These are phyloP conservation scores for Calliphora vomitoria DNA, from an alignment of 2,888 invertebrate genomes.

Conservation along the genomic window DNA sequence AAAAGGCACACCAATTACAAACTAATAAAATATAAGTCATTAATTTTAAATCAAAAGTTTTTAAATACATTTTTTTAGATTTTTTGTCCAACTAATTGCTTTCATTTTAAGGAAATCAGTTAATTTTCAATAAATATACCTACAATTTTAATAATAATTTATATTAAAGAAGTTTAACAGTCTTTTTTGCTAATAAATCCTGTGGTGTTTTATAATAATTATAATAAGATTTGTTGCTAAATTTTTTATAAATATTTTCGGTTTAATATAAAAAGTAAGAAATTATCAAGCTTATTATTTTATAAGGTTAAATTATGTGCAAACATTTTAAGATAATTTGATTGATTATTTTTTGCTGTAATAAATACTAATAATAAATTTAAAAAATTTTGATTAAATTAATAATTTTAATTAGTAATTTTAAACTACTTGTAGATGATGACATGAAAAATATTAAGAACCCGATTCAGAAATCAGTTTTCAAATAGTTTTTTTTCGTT, in stretches of 20 bases:
- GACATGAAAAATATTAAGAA: too few relatives aligned
- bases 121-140: too few relatives aligned
- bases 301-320: slow-evolving; percentile 38
- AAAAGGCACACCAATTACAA: background rate
- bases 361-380: background rate
- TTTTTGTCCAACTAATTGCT: too few relatives aligned
- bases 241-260: slow-evolving; percentile 7
- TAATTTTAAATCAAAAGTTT: background rate
- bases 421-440: too few relatives aligned
- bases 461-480: too few relatives aligned
- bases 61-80: too few relatives aligned
- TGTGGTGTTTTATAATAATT: background rate
- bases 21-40: background rate
- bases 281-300: slow-evolving; percentile 32
- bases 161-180: slow-evolving; percentile 24
- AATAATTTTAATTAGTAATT: background rate
- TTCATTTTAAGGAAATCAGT: too few relatives aligned
- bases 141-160: too few relatives aligned
- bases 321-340: slow-evolving; percentile 25
- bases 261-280: slow-evolving; percentile 13
- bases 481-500: too few relatives aligned
- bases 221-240: background rate
- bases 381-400: background rate
- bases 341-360: background rate
- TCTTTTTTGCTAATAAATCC: slow-evolving; percentile 39